These are phyloP conservation scores for Troides oblongomaculatus DNA, from an alignment of 2,888 invertebrate genomes.

Conservation along the genomic window DNA sequence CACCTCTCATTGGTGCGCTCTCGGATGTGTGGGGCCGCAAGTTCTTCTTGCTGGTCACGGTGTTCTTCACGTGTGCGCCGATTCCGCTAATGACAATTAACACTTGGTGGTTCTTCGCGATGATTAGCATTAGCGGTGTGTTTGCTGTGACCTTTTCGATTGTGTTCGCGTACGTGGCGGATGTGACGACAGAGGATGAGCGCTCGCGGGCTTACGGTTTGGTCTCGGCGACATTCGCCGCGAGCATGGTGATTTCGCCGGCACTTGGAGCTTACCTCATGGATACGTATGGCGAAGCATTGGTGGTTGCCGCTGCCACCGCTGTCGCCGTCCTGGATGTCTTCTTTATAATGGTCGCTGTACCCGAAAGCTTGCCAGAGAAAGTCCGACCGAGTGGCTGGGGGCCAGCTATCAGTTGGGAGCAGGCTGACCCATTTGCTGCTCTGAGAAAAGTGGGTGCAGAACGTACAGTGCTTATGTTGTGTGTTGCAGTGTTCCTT, in stretches of 20 bases:
- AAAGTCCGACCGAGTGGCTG: conserved; percentile 89
- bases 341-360: conserved; percentile 98
- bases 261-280: conserved; percentile 95
- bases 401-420: conserved; percentile 96
- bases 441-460: conserved; percentile 95
- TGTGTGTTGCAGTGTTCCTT: conserved; percentile 98
- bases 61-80: conserved; percentile 99
- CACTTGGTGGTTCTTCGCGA: conserved; percentile 99
- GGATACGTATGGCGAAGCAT: conserved; percentile 89
- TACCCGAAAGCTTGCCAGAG: conserved; percentile 98
- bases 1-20: conserved; percentile 97
- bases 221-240: conserved; percentile 99
- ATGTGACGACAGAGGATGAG: conserved; percentile 98
- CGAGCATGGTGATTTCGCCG: conserved; percentile 98
- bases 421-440: conserved; percentile 98
- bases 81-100: conserved; percentile 99
- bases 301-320: conserved; percentile 97
- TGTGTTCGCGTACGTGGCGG: conserved; percentile 99
- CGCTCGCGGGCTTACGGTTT: conserved; percentile 97
- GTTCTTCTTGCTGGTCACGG: conserved; percentile 97
- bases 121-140: conserved; percentile 99
- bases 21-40: conserved; percentile 99
- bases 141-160: conserved; percentile 99
- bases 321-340: conserved; percentile 97
- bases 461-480: conserved; percentile 96